A percentile compares a stretch with the other conserved stretches of the same genome.
phyloP scores from a whole-genome alignment of 2,797 vertebrate genomes.

The Gallinago solitaria region DNA sequence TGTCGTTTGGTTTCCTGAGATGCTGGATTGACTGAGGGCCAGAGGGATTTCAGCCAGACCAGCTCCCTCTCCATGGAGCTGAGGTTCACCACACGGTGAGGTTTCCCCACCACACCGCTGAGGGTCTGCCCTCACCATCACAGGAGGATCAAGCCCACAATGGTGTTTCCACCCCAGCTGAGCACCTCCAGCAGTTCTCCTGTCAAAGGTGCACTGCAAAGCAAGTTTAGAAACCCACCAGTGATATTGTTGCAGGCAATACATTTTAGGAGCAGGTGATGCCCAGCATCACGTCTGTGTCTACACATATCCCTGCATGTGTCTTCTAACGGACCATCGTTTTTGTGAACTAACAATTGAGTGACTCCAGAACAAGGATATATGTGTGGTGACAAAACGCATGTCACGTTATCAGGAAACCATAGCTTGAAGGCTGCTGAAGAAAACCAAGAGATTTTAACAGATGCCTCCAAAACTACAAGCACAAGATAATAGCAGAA shows the following conservation, averaged over 20 bases:
- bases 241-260: neutral
- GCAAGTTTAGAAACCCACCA: neutral
- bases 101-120: rapidly evolving
- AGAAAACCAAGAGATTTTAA: neutral
- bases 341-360: neutral
- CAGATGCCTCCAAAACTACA: neutral
- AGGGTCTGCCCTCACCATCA: neutral
- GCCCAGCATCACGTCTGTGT: neutral
- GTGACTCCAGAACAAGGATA: neutral
- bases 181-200: neutral
- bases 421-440: neutral
- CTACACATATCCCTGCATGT: neutral
- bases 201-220: neutral
- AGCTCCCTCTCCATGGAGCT: neutral
- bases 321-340: neutral
- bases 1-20: neutral
- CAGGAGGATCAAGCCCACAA: neutral
- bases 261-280: neutral
- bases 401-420: neutral
- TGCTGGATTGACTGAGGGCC: neutral
- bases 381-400: neutral
- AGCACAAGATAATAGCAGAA: neutral
- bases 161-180: neutral
- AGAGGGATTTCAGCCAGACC: neutral
- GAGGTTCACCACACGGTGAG: neutral